These are phyloP conservation scores for Pteria penguin DNA, from an alignment of 2,888 invertebrate genomes.

Conservation along the genomic window DNA sequence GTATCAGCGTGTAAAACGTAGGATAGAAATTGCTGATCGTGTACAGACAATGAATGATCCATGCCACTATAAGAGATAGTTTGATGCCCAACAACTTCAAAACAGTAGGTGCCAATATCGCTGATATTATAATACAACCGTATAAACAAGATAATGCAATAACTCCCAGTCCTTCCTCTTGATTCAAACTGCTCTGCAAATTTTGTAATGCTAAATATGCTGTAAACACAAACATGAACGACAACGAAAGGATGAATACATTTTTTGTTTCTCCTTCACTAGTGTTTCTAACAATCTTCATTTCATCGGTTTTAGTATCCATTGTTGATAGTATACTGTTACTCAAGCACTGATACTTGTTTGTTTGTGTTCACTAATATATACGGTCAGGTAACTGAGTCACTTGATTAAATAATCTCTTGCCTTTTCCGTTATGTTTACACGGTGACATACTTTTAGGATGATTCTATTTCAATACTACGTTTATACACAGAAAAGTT, in stretches of 20 bases:
- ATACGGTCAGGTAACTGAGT: too few relatives aligned
- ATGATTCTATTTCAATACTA: too few relatives aligned
- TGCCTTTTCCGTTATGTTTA: too few relatives aligned
- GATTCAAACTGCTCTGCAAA: constrained; percentile 73
- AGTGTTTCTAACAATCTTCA: too few relatives aligned
- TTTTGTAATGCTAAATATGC: constrained; percentile 74
- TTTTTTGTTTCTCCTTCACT: constrained; percentile 42
- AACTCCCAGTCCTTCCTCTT: constrained; percentile 67
- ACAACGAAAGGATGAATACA: constrained; percentile 61
- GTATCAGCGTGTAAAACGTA: constrained; percentile 63
- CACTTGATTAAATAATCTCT: too few relatives aligned
- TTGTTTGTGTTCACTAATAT: too few relatives aligned
- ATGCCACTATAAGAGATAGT: constrained; percentile 62
- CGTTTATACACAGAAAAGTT: too few relatives aligned
- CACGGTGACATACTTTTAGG: too few relatives aligned
- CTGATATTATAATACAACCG: constrained; percentile 70
- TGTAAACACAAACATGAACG: constrained; percentile 71
- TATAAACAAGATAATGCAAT: constrained; percentile 71
- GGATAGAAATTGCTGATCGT: constrained; percentile 72
- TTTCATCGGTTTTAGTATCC: too few relatives aligned
- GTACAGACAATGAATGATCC: constrained; percentile 67
- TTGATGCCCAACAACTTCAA: constrained; percentile 72
- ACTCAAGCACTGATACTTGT: too few relatives aligned
- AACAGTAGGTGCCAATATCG: constrained; percentile 70
- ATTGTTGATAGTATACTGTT: too few relatives aligned